Percentiles rank a stretch among this genome's conserved stretches.
Evolutionary conservation across 2,888 invertebrate species (phyloP).

Genomic region (Magallana nippona): DNA sequence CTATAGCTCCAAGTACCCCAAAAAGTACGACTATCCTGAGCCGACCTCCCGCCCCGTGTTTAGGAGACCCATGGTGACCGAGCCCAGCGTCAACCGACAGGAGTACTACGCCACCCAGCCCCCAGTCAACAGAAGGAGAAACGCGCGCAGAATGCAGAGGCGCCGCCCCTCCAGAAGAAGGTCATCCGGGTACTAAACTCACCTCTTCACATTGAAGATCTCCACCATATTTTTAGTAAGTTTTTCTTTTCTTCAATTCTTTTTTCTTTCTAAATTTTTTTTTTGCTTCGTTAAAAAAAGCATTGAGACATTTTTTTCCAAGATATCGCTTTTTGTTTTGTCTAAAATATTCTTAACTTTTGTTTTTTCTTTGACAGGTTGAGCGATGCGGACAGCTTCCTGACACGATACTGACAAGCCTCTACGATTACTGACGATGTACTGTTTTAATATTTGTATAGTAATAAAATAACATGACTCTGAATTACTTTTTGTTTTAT

Average conservation of each 20-base stretch:
- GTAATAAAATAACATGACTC: constrained; percentile 30
- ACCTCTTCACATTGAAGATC: background rate
- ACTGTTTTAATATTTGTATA: constrained; percentile 2
- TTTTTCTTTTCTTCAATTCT: background rate
- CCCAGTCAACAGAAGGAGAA: background rate
- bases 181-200: constrained; percentile 13
- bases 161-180: constrained; percentile 15
- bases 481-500: background rate
- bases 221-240: background rate
- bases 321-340: too few species aligned
- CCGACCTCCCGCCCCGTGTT: constrained; percentile 6
- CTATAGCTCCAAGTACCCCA: constrained; percentile 1
- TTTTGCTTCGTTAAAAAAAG: too few species aligned
- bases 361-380: background rate
- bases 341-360: background rate
- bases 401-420: background rate
- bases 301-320: too few species aligned
- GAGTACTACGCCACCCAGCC: constrained; percentile 12
- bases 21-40: background rate
- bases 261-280: too few species aligned
- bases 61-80: background rate
- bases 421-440: background rate
- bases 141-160: background rate
- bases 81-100: background rate
- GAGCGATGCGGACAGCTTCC: background rate